These are phyloP conservation scores for Drosophila tripunctata DNA, from an alignment of 2,888 invertebrate genomes.

Conservation along the genomic window DNA sequence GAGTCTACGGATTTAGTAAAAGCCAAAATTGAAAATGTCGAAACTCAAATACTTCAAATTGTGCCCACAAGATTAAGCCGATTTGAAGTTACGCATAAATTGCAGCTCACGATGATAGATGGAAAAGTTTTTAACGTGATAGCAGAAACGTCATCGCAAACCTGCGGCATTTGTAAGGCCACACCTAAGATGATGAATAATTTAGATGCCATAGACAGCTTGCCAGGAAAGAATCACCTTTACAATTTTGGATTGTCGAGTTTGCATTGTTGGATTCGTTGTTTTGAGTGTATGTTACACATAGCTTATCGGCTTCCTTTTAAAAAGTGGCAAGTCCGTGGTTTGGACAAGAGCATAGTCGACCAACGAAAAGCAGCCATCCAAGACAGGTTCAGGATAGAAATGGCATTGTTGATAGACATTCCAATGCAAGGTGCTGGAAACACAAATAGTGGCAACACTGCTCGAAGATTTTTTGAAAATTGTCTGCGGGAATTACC, in stretches of 20 bases:
- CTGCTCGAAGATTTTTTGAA: too few species aligned
- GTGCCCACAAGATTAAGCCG: background rate
- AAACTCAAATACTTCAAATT: background rate
- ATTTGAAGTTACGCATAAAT: background rate
- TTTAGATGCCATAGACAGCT: background rate
- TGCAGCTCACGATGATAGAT: too few species aligned
- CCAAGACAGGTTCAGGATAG: too few species aligned
- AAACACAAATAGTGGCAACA: too few species aligned
- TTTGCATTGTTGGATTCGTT: background rate
- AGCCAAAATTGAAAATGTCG: background rate
- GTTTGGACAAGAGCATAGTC: too few species aligned
- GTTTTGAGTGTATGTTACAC: background rate
- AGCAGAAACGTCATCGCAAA: background rate
- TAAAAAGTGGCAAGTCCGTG: too few species aligned
- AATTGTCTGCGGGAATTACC: too few species aligned
- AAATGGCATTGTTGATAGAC: too few species aligned
- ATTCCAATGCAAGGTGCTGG: too few species aligned
- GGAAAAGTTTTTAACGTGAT: too few species aligned
- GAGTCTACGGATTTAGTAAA: background rate
- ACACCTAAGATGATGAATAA: background rate
- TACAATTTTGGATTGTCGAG: background rate
- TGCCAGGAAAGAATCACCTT: background rate
- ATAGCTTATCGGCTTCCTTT: background rate
- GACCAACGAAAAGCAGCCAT: too few species aligned
- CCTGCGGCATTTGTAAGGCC: background rate